phyloP scores from a whole-genome alignment of 2,888 invertebrate species.

The Calephelis perditalis region DNA sequence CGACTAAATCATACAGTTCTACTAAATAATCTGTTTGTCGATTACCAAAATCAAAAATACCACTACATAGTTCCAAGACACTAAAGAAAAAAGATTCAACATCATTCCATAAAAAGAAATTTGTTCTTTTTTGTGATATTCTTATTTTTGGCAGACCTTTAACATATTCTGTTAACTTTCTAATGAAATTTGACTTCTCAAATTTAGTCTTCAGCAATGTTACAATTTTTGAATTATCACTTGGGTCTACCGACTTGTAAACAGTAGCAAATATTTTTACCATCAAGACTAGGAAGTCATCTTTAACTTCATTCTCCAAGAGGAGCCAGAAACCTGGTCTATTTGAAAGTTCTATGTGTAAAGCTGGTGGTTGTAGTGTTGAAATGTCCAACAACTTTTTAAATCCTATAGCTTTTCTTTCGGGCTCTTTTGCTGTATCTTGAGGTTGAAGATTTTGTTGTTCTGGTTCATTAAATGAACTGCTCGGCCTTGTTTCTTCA shows the following conservation, averaged over 20 bases:
- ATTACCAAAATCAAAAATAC: slow-evolving; percentile 46
- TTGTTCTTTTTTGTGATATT: slow-evolving; percentile 58
- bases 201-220: slow-evolving; percentile 38
- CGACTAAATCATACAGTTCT: slow-evolving; percentile 45
- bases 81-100: slow-evolving; percentile 51
- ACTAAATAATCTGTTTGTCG: slow-evolving; percentile 41
- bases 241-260: slow-evolving; percentile 47
- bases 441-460: slow-evolving; percentile 32
- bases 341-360: slow-evolving; percentile 60
- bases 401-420: slow-evolving; percentile 66
- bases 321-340: slow-evolving; percentile 66
- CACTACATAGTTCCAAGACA: slow-evolving; percentile 49
- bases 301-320: slow-evolving; percentile 56
- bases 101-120: slow-evolving; percentile 64
- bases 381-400: slow-evolving; percentile 62
- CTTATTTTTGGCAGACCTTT: slow-evolving; percentile 48
- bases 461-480: slow-evolving; percentile 51
- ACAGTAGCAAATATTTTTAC: slow-evolving; percentile 59
- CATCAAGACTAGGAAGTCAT: slow-evolving; percentile 67
- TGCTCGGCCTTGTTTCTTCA: slow-evolving; percentile 44
- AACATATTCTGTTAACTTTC: slow-evolving; percentile 49
- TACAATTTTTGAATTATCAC: slow-evolving; percentile 52
- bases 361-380: slow-evolving; percentile 50
- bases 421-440: slow-evolving; percentile 39
- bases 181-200: slow-evolving; percentile 40